Percentiles rank a stretch among this genome's conserved stretches.
Evolutionary conservation across 1,140 invertebrate genomes (phyloP).

Genomic region (Adelges cooleyi): DNA sequence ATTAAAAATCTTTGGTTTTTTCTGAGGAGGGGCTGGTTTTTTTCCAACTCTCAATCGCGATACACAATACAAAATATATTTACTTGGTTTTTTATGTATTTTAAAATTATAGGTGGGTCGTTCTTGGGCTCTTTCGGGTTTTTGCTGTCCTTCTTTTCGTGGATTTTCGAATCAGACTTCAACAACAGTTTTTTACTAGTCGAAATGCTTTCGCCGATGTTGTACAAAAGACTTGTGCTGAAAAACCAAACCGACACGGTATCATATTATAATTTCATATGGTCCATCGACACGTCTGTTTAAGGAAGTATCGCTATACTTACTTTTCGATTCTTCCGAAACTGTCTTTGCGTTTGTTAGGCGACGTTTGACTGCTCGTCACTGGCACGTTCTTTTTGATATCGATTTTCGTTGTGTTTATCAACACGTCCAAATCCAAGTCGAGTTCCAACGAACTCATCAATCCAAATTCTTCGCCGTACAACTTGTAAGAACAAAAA

Average conservation of each 20-base stretch:
- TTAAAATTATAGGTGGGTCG: constrained; percentile 61
- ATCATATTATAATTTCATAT: no score
- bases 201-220: constrained; percentile 11
- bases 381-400: constrained; percentile 63
- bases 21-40: no score
- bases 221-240: constrained; percentile 17
- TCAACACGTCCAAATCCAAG: constrained; percentile 31
- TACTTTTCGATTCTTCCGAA: constrained; percentile 58
- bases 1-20: no score
- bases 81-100: constrained; percentile 77
- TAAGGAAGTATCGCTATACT: background rate
- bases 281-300: no score
- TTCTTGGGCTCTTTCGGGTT: constrained; percentile 43
- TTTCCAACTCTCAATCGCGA: no score
- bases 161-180: constrained; percentile 8
- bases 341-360: constrained; percentile 61
- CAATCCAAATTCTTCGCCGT: constrained; percentile 74
- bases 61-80: no score
- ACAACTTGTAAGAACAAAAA: constrained; percentile 43
- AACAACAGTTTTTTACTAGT: background rate
- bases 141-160: constrained; percentile 24
- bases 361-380: constrained; percentile 57
- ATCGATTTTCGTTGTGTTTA: constrained; percentile 42
- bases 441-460: constrained; percentile 32
- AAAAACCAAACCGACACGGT: no score